These are phyloP conservation scores for Mus pahari DNA, from an alignment of 2,113 vertebrate genomes.

Conservation along the genomic window DNA sequence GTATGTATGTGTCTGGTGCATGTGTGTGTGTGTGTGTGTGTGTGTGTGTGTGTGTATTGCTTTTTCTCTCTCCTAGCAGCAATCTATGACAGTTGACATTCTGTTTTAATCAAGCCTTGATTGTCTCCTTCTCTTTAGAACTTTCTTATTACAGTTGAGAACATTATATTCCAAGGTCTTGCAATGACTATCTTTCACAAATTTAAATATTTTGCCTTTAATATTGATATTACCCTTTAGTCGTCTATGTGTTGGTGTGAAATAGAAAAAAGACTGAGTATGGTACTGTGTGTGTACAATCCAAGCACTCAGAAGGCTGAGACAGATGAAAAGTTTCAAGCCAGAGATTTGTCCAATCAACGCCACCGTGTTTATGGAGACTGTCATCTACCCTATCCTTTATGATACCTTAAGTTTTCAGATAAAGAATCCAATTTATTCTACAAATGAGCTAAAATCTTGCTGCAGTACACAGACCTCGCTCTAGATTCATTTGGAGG, in stretches of 20 bases:
- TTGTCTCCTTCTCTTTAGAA: not conserved
- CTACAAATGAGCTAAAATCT: slow-evolving; percentile 10
- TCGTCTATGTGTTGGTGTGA: not conserved
- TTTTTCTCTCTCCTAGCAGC: not conserved
- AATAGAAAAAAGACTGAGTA: not conserved
- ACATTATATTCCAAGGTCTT: not conserved
- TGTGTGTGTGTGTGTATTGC: not conserved
- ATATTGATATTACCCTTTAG: not conserved
- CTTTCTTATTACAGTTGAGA: slow-evolving; percentile 32
- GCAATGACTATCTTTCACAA: not conserved
- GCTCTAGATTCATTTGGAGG: not conserved
- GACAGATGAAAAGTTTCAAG: not conserved
- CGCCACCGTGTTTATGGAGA: not conserved
- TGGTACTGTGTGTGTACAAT: not conserved
- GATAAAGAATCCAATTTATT: slow-evolving; percentile 35
- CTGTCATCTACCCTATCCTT: not conserved
- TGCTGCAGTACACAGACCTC: not conserved
- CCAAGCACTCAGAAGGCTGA: not conserved
- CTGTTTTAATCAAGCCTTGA: not conserved
- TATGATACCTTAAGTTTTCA: not conserved
- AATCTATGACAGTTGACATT: not conserved
- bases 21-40: not conserved
- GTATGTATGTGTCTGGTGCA: no score
- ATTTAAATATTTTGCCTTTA: not conserved
- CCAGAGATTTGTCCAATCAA: not conserved